These are phyloP conservation scores for Pseudopodoces humilis DNA, from an alignment of 2,113 vertebrate genomes.

Conservation along the genomic window DNA sequence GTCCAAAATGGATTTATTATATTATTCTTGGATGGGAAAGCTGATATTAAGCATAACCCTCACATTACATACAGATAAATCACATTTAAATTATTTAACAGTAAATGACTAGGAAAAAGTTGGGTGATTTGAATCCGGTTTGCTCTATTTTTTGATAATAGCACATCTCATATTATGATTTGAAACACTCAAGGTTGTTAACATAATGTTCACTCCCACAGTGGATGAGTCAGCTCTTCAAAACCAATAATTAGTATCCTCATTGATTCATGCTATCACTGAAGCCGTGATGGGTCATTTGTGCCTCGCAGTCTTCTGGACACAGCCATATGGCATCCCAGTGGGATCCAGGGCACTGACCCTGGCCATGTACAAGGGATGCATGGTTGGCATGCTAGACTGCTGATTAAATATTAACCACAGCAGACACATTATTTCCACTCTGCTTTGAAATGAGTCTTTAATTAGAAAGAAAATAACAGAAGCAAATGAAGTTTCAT, in stretches of 20 bases:
- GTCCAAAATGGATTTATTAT: not conserved
- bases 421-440: constrained; percentile 52
- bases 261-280: constrained; percentile 28
- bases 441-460: constrained; percentile 55
- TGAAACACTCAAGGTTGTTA: constrained; percentile 28
- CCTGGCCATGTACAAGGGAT: constrained; percentile 24
- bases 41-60: not conserved
- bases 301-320: constrained; percentile 45
- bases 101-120: not conserved
- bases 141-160: not conserved
- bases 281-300: not conserved
- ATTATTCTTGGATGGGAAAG: not conserved
- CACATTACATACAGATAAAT: not conserved
- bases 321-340: constrained; percentile 31
- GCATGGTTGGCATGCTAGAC: not conserved
- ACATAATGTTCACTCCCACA: constrained; percentile 33
- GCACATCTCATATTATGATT: not conserved
- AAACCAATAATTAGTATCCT: constrained; percentile 40
- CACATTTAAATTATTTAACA: not conserved
- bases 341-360: constrained; percentile 9
- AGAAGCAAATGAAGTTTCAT: constrained; percentile 56
- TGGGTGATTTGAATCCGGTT: not conserved
- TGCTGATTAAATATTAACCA: constrained; percentile 63
- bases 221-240: constrained; percentile 8
- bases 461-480: constrained; percentile 62